These are phyloP conservation scores for Holothuria leucospilota DNA, from an alignment of 53 echinoderm and acorn worm genomes.

Conservation along the genomic window DNA sequence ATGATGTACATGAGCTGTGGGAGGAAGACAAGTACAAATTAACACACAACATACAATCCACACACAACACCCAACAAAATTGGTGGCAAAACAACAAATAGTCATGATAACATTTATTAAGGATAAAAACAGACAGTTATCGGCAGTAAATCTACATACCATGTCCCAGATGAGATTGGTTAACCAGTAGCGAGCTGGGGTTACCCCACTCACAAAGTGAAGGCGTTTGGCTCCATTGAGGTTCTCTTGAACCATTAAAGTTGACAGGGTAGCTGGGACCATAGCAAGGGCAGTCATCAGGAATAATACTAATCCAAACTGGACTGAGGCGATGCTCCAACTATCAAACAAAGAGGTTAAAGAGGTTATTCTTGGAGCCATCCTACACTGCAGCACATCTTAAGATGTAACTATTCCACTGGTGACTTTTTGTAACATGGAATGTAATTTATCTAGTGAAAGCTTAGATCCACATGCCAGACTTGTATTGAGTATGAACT, in stretches of 20 bases:
- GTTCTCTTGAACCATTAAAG: constrained; percentile 78
- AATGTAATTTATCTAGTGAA: too few relatives aligned
- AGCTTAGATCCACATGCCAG: too few relatives aligned
- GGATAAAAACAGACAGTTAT: not conserved
- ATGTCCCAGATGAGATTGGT: constrained; percentile 88
- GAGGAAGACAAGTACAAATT: too few relatives aligned
- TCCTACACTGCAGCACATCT: too few relatives aligned
- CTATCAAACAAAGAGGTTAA: constrained; percentile 27
- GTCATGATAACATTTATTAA: not conserved
- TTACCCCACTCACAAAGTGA: constrained; percentile 83
- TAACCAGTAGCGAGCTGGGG: constrained; percentile 73
- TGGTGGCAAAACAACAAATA: too few relatives aligned
- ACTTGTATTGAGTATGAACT: too few relatives aligned
- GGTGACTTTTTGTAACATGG: too few relatives aligned
- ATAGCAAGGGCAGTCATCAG: constrained; percentile 70
- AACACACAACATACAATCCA: too few relatives aligned
- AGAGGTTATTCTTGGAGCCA: not conserved
- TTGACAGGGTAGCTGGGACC: constrained; percentile 74
- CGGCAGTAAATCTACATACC: constrained; percentile 54
- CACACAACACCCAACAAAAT: too few relatives aligned
- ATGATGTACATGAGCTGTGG: too few relatives aligned
- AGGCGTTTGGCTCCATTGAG: constrained; percentile 80
- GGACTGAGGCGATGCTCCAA: constrained; percentile 50
- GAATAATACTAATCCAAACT: constrained; percentile 72
- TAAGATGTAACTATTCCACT: too few relatives aligned